A percentile compares a stretch with the other conserved stretches of the same genome.
Evolutionary conservation across 2,888 invertebrate species (phyloP).

Genomic region (Anarsia innoxiella): DNA sequence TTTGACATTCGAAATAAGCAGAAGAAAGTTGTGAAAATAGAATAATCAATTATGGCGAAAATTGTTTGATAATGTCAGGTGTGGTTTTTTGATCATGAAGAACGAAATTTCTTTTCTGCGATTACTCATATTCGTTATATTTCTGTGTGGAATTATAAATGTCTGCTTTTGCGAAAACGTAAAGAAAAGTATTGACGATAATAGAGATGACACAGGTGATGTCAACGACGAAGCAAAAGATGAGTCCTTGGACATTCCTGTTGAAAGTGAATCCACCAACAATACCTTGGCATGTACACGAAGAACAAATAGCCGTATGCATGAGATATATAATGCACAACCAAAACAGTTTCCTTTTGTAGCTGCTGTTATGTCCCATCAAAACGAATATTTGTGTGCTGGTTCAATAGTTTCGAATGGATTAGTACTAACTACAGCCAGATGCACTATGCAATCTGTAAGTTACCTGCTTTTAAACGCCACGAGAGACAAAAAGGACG

Average conservation of each 20-base stretch:
- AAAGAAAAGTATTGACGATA: slow-evolving; percentile 56
- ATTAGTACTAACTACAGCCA: slow-evolving; percentile 51
- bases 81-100: slow-evolving; percentile 30
- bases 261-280: slow-evolving; percentile 31
- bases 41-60: neutral
- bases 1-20: slow-evolving; percentile 17
- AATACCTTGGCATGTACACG: slow-evolving; percentile 43
- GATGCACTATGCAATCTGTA: slow-evolving; percentile 38
- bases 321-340: slow-evolving; percentile 46
- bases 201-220: slow-evolving; percentile 47
- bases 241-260: slow-evolving; percentile 47
- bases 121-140: slow-evolving; percentile 32
- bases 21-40: slow-evolving; percentile 40
- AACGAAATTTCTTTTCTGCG: slow-evolving; percentile 27
- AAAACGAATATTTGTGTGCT: slow-evolving; percentile 55
- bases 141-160: slow-evolving; percentile 31
- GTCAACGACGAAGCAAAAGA: slow-evolving; percentile 47
- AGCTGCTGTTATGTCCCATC: slow-evolving; percentile 54
- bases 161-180: slow-evolving; percentile 40
- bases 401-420: slow-evolving; percentile 55
- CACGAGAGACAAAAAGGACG: slow-evolving; percentile 44
- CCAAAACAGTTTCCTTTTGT: slow-evolving; percentile 55
- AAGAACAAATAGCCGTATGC: slow-evolving; percentile 47
- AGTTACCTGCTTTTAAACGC: slow-evolving; percentile 52
- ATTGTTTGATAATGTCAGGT: neutral